These are phyloP conservation scores for Epizoanthus scotinus DNA, from an alignment of 92 coral and sea anemone genomes.

Conservation along the genomic window DNA sequence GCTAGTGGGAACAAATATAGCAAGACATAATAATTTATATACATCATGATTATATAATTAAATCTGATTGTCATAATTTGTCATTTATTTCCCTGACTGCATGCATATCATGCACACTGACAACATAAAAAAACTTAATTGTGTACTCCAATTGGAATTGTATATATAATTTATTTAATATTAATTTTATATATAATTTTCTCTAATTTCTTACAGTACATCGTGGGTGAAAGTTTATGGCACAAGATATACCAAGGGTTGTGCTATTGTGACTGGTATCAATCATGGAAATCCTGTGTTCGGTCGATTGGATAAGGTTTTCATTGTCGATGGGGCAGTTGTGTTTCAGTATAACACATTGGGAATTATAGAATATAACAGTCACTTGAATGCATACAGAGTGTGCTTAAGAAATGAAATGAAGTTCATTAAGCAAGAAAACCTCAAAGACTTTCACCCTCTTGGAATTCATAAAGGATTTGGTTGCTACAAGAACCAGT, in stretches of 20 bases:
- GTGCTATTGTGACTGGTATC: constrained; percentile 51
- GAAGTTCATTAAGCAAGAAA: constrained; percentile 30
- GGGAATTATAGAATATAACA: constrained; percentile 27
- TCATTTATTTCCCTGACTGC: background rate
- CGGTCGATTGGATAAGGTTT: constrained; percentile 39
- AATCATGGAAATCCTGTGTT: constrained; percentile 47
- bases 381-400: constrained; percentile 43
- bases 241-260: constrained; percentile 39
- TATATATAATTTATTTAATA: background rate
- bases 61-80: background rate
- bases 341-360: constrained; percentile 40
- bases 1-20: too few species aligned
- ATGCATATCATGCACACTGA: background rate
- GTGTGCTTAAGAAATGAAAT: constrained; percentile 28
- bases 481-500: constrained; percentile 39
- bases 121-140: too few species aligned
- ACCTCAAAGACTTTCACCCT: constrained; percentile 47
- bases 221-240: constrained; percentile 51
- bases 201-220: constrained; percentile 25
- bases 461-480: constrained; percentile 47
- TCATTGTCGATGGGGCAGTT: constrained; percentile 39
- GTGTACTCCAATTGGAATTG: background rate
- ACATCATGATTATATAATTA: too few species aligned
- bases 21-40: too few species aligned
- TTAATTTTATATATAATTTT: background rate